phyloP scores from a whole-genome alignment of 2,113 vertebrate genomes.

The Sylvicapra grimmia region DNA sequence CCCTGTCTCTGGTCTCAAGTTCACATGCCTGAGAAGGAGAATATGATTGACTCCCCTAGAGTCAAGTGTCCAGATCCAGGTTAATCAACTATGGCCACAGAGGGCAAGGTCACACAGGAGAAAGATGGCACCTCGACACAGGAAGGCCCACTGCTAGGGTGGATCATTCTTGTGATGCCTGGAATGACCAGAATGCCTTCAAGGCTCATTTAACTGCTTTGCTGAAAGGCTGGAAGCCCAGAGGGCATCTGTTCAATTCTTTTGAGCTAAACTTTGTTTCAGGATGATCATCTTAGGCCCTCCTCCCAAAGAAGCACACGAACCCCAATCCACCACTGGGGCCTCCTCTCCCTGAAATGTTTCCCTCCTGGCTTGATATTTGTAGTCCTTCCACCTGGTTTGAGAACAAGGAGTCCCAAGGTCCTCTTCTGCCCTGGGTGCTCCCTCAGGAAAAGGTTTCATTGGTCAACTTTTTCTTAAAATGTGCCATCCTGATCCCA shows the following conservation, averaged over 20 bases:
- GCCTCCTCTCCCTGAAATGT: neutral
- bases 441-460: neutral
- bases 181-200: neutral
- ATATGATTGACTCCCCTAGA: neutral
- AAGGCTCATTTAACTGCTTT: neutral
- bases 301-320: neutral
- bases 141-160: accelerated
- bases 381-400: neutral
- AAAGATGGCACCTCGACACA: neutral
- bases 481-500: neutral
- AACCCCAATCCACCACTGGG: accelerated
- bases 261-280: neutral
- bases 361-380: neutral
- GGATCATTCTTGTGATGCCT: neutral
- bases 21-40: neutral
- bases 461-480: neutral
- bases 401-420: accelerated
- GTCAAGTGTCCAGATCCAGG: neutral
- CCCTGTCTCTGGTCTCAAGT: neutral
- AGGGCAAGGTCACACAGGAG: neutral
- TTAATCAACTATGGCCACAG: neutral
- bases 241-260: neutral
- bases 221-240: neutral
- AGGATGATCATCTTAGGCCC: neutral
- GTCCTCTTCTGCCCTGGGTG: neutral